Conservation (phyloP, 2,797 vertebrate genomes). For the Tenualosa thibaudeaui region DNA sequence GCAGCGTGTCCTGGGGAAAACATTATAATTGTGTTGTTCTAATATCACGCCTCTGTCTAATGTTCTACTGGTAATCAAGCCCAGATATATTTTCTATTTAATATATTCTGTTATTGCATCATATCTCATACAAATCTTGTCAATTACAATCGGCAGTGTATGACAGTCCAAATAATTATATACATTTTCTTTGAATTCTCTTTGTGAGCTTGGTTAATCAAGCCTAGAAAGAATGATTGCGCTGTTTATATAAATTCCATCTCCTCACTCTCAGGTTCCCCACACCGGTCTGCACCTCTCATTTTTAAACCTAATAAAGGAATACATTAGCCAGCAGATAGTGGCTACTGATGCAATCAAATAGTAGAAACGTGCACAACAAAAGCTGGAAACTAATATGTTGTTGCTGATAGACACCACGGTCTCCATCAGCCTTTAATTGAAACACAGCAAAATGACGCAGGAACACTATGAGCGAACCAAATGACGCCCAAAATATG, state of each 20-base stretch:
- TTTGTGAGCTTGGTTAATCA: conserved; percentile 87
- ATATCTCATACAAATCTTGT: conserved; percentile 87
- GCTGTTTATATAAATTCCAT: conserved; percentile 82
- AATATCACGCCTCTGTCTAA: conserved; percentile 88
- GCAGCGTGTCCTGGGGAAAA: conserved; percentile 89
- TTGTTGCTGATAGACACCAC: conserved; percentile 35
- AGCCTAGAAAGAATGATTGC: conserved; percentile 80
- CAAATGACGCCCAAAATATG: conserved; percentile 28
- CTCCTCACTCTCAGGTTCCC: conserved; percentile 47
- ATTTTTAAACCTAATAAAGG: conserved; percentile 56
- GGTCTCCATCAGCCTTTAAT: conserved; percentile 29
- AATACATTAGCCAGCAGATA: conserved; percentile 53
- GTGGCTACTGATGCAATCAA: conserved; percentile 49
- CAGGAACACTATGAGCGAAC: not conserved
- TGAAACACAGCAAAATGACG: conserved; percentile 29
- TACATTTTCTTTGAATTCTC: conserved; percentile 84
- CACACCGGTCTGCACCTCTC: conserved; percentile 53
- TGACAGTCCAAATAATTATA: conserved; percentile 91
- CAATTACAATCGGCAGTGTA: conserved; percentile 85
- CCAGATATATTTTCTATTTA: conserved; percentile 78
- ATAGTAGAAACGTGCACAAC: conserved; percentile 35
- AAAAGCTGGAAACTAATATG: conserved; percentile 40
- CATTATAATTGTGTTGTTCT: conserved; percentile 88
- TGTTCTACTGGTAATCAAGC: conserved; percentile 92
- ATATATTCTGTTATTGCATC: conserved; percentile 91